Evolutionary conservation across 2,888 invertebrate species (phyloP).

Genomic region (Lobophora halterata): DNA sequence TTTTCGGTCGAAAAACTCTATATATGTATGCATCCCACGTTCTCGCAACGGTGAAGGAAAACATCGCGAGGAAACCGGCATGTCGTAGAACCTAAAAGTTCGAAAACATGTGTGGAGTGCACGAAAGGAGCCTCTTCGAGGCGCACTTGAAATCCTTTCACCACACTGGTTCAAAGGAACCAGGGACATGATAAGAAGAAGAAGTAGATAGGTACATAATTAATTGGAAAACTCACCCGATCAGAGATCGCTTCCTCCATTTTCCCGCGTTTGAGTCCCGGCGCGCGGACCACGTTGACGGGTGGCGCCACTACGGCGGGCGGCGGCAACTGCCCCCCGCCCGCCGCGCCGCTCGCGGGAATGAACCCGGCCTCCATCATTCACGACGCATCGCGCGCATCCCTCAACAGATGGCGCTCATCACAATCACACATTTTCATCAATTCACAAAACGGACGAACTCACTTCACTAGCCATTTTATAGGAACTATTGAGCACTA

Average conservation of each 20-base stretch:
- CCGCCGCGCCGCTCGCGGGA: slow-evolving; percentile 50
- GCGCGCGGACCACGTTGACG: slow-evolving; percentile 87
- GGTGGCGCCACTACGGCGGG: slow-evolving; percentile 70
- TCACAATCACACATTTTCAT: slow-evolving; percentile 30
- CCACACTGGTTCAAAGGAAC: too few species aligned
- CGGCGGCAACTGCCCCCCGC: slow-evolving; percentile 42
- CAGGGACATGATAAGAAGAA: slow-evolving; percentile 2
- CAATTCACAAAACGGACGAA: slow-evolving; percentile 33
- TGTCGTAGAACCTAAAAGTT: too few species aligned
- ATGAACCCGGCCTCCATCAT: slow-evolving; percentile 75
- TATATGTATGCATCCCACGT: too few species aligned
- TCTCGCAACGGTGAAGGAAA: too few species aligned
- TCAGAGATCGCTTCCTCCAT: slow-evolving; percentile 88
- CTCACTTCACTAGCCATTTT: slow-evolving; percentile 21
- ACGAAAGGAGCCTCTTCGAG: too few species aligned
- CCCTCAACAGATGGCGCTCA: slow-evolving; percentile 59
- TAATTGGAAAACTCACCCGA: slow-evolving; percentile 82
- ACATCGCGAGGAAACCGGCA: too few species aligned
- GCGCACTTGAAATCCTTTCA: too few species aligned
- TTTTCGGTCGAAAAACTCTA: too few species aligned
- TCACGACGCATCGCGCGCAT: slow-evolving; percentile 51
- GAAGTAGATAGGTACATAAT: neutral
- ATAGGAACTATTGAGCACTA: slow-evolving; percentile 26
- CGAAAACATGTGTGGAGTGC: too few species aligned
- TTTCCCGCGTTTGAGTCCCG: slow-evolving; percentile 89